Percentiles rank a stretch among this genome's conserved stretches.
These are phyloP conservation scores for Trissonchulus sp. DNA, from an alignment of 2,888 invertebrate genomes.

Conservation along the genomic window DNA sequence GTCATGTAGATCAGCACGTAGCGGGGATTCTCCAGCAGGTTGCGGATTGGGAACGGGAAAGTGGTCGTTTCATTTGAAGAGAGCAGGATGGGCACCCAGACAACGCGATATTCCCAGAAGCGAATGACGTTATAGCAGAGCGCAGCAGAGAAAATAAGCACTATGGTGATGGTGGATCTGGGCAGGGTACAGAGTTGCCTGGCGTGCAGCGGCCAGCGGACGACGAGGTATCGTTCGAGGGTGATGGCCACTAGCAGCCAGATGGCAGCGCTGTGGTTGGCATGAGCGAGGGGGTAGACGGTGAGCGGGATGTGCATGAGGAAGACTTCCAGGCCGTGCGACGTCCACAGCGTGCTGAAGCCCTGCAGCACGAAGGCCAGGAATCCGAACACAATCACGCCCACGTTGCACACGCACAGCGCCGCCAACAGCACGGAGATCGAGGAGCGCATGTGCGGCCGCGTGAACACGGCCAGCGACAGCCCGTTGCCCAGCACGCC, in stretches of 20 bases:
- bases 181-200: slow-evolving; percentile 12
- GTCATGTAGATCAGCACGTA: slow-evolving; percentile 5
- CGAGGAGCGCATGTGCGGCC: slow-evolving; percentile 19
- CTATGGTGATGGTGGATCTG: not conserved
- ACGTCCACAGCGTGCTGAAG: not conserved
- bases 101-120: slow-evolving; percentile 2
- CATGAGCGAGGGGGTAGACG: slow-evolving; percentile 10
- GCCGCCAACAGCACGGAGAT: not conserved
- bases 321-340: not conserved
- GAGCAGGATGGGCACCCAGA: not conserved
- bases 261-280: slow-evolving; percentile 2
- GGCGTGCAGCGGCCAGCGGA: slow-evolving; percentile 20
- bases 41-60: not conserved
- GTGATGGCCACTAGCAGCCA: slow-evolving; percentile 19
- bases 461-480: not conserved
- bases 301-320: not conserved
- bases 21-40: not conserved
- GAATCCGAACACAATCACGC: not conserved
- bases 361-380: slow-evolving; percentile 11
- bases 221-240: slow-evolving; percentile 18
- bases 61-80: not conserved
- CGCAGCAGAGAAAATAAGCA: not conserved
- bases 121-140: slow-evolving; percentile 13
- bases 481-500: slow-evolving; percentile 12
- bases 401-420: not conserved